Evolutionary conservation across 2,888 invertebrate genomes (phyloP).

Genomic region (Lithophane leautieri): DNA sequence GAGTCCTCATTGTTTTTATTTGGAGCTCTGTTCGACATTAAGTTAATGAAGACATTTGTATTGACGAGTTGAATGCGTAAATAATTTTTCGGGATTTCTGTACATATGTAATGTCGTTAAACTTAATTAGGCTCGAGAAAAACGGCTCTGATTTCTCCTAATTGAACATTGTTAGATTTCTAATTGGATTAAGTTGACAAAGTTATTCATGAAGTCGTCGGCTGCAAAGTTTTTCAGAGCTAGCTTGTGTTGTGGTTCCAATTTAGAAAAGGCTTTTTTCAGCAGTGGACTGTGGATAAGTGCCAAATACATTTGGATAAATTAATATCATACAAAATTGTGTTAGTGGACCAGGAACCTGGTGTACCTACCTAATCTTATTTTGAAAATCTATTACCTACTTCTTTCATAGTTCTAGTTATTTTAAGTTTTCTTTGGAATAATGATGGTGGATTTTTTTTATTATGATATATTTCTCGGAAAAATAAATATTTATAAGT

Average conservation of each 20-base stretch:
- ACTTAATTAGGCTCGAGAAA: conserved; percentile 29
- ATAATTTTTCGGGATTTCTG: conserved; percentile 69
- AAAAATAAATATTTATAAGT: background rate
- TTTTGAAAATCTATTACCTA: background rate
- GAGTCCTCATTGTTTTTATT: conserved; percentile 81
- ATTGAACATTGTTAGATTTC: conserved; percentile 22
- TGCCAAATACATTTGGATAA: background rate
- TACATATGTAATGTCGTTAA: conserved; percentile 23
- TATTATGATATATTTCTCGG: background rate
- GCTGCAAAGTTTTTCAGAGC: background rate
- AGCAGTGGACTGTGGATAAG: too few relatives aligned
- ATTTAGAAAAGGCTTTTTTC: background rate
- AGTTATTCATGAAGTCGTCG: conserved; percentile 5
- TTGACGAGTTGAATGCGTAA: conserved; percentile 80
- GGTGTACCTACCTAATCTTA: background rate
- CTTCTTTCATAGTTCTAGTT: background rate
- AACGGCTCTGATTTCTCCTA: conserved; percentile 2
- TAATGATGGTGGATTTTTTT: background rate
- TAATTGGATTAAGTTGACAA: background rate
- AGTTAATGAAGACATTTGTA: conserved; percentile 86
- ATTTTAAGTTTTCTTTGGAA: background rate
- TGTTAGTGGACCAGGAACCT: background rate
- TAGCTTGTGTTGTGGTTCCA: background rate
- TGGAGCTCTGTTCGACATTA: conserved; percentile 72
- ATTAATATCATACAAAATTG: background rate